Evolutionary conservation across 2,888 invertebrate genomes (phyloP), one percentile per base, ranked within the genome.

Genomic region (Eumerus sabulonum): DNA sequence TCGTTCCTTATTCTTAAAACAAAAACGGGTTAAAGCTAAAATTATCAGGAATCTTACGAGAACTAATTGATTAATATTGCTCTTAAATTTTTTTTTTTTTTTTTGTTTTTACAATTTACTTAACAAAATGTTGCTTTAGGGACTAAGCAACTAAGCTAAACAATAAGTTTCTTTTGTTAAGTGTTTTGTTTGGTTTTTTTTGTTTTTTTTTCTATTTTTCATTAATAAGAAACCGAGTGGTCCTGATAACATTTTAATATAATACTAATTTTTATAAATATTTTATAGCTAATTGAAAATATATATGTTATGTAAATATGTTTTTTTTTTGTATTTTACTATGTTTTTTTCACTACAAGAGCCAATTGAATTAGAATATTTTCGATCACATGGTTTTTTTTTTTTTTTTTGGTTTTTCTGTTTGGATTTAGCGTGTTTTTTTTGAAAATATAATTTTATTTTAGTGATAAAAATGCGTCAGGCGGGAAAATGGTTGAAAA

Each of bases 311-410:
- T 77, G 27, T 40, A 40, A 68, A 74, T 79, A 79, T 79, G 60
- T 45, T 67, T 66, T 47, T 1, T 38, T 42, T 19, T 50, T 42
- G 35, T 54, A n/a, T 42, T 45, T 42, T 44, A 42, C 35, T 12
- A 35, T 56, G 35, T 47, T 40, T 54, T 56, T 54, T 62, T 42
- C 38, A 51, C 47, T 64, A 64, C 72, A 74, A 79, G 68, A 79
- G 63, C 79, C 68, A 79, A 79, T 79, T 53, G 54, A 79, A 60
- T 74, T 79, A 79, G 79, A 79, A 79, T 74, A 54, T 68, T 64
- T 68, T 73, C 17, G 79, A 79, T 79, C 79, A 79, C 79, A 79
- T 64, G 62, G 57, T 59, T 66, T 71, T 62, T 50, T 19, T 66
- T 51, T 35, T 51, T 48, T 42, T 35, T 36, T 53, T 59, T 63